Base-by-base conservation (phyloP, 2,113 vertebrate genomes). In the Semnornis frantzii region DNA sequence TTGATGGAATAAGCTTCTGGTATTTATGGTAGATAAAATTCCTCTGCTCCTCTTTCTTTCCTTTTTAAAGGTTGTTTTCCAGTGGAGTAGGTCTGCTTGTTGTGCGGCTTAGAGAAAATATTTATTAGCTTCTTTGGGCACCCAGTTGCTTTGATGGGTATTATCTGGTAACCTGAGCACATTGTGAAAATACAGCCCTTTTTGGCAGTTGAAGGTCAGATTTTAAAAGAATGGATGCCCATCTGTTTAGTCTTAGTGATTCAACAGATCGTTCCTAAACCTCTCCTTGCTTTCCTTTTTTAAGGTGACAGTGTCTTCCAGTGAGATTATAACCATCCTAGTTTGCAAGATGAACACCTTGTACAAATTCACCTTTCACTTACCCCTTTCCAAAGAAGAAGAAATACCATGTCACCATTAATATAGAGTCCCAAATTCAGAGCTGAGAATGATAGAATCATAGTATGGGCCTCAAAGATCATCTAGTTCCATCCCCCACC, bases 1-100 rank as follows among this genome's bases (percentile, higher is more conserved):
- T 91, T 94, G 71, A 55, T 85, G 55, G 87, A 91, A 69, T 81
- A 74, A 89, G 87, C 82, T 89, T 62, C 82, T 93, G n/a, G 59
- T 87, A 72, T 86, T 94, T 70, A 58, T 74, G 69, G 66, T 54
- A 87, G 44, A 89, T 95, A 63, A 93, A 85, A 82, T 33, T 85
- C 84, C 39, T 93, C 50, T 71, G 71, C 23, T 81, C 44, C 18
- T 93, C 73, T 93, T 39, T 17, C 31, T 12, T 39, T 73, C 33
- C 54, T 60, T 70, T 86, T 73, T 85, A 84, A 85, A 50, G 6
- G 25, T 62, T 78, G 66, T 73, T 95, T 96, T 94, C 48, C 55
- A 84, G 39, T 55, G 75, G 44, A 88, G 52, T 58, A 65, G 44
- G 10, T 79, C 54, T 90, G 88, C 84, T 92, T 92, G 50, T 79